Evolutionary conservation across 2,797 vertebrate genomes (phyloP), one percentile per base, ranked within the genome.

Genomic region (Rhadinocentrus ornatus): DNA sequence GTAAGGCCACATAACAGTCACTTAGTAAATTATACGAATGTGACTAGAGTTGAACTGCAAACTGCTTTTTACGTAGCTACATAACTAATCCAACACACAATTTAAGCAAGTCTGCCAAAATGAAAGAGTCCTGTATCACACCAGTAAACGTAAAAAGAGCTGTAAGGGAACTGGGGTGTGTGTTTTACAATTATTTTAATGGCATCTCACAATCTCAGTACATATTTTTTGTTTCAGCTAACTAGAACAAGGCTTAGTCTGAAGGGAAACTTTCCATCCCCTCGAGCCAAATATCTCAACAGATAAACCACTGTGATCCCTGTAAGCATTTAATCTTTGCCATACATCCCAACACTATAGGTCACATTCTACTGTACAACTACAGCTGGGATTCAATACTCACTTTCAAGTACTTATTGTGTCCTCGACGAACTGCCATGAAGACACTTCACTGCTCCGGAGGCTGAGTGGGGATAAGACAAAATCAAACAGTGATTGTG

Each of bases 371-470:
- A 20, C 24, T 20, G 15, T 9, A 8, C 60, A 57, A 55, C 2
- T 8, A 37, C 6, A 76, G 67, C 46, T 15, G 13, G n/a, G 65
- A 46, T 54, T 44, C 32, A 46, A 80, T 92, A 95, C 95, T 95
- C 91, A 95, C 95, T 94, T 95, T 94, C 83, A 93, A 89, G 92
- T 94, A 95, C 90, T 93, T 94, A 90, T 89, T 92, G 92, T 95
- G 93, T 93, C 95, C 94, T 93, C 94, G 92, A 92, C 94, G 93
- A 91, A 95, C 91, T 94, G 95, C 95, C 95, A 95, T 95, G 93
- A 93, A 95, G 94, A 95, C 93, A 93, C 91, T 89, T 92, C 92
- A 93, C 94, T 93, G 94, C 93, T 94, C 91, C 91, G 79, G 77
- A 90, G 88, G 94, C 94, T 95, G 83, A 64, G 73, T 56, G 52